Evolutionary conservation across 1,140 invertebrate species (phyloP).

Genomic region (Polypedilum vanderplanki): DNA sequence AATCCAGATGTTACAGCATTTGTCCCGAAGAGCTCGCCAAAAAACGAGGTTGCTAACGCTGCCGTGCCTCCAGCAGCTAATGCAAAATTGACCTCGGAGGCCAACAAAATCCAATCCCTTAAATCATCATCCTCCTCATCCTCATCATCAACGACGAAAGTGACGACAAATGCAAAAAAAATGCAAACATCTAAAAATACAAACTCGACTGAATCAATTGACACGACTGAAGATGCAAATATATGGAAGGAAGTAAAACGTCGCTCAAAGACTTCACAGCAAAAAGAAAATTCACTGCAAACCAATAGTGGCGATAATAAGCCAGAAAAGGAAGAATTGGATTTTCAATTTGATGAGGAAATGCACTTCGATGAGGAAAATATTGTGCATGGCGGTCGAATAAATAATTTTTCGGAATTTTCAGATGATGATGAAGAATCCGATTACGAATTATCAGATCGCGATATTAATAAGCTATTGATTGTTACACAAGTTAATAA

Average conservation of each 20-base stretch:
- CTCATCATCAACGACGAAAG: no score
- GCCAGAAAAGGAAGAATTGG: constrained; percentile 75
- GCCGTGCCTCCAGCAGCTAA: constrained; percentile 34
- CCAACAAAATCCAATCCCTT: constrained; percentile 36
- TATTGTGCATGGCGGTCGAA: constrained; percentile 54
- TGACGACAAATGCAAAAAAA: no score
- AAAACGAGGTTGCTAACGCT: constrained; percentile 22
- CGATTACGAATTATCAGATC: constrained; percentile 83
- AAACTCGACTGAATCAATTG: constrained; percentile 46
- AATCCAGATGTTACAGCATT: constrained; percentile 85
- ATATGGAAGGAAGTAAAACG: constrained; percentile 50
- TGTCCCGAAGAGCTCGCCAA: constrained; percentile 48
- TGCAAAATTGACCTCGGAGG: constrained; percentile 41
- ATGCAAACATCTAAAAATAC: constrained; percentile 40
- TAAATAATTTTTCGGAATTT: constrained; percentile 70
- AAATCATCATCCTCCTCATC: no score
- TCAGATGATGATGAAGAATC: constrained; percentile 71
- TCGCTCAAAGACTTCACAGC: constrained; percentile 46
- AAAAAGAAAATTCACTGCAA: constrained; percentile 31
- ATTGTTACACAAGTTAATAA: constrained; percentile 83
- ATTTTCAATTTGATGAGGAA: constrained; percentile 97
- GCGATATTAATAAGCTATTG: constrained; percentile 88
- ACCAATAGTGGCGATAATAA: constrained; percentile 36
- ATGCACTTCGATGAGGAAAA: constrained; percentile 54
- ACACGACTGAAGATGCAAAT: constrained; percentile 36